Conservation (phyloP, 2,113 vertebrate species). For the Opisthocomus hoazin region DNA sequence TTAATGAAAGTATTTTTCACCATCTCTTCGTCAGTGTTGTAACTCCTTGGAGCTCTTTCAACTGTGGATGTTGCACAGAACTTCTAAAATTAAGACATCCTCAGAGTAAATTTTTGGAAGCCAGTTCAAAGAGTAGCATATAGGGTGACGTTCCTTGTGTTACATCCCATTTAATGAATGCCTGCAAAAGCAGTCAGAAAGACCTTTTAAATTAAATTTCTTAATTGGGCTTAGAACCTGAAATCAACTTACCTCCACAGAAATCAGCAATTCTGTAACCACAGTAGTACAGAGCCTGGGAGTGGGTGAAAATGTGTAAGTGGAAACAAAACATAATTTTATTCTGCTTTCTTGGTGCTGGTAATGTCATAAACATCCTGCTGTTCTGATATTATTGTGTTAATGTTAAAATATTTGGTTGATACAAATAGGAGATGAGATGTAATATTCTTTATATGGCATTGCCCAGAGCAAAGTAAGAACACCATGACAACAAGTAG, state of each 20-base stretch:
- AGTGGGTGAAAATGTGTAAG: constrained; percentile 20
- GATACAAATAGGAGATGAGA: constrained; percentile 59
- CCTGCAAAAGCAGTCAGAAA: background rate
- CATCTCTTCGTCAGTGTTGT: background rate
- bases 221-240: constrained; percentile 4
- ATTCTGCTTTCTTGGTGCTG: constrained; percentile 32
- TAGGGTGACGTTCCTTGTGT: background rate
- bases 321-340: constrained; percentile 31
- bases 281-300: background rate
- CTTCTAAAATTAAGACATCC: background rate
- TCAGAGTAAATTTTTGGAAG: background rate
- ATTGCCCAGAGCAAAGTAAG: constrained; percentile 57
- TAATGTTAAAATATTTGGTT: constrained; percentile 65
- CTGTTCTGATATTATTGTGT: constrained; percentile 37
- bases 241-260: background rate
- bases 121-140: background rate
- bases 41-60: background rate
- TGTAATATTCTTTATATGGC: constrained; percentile 66
- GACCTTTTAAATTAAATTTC: constrained; percentile 7
- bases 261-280: background rate
- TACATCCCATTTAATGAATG: background rate
- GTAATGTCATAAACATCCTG: constrained; percentile 58
- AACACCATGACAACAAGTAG: constrained; percentile 65
- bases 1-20: background rate
- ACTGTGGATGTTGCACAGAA: background rate